Evolutionary conservation across 2,797 vertebrate genomes (phyloP).

Genomic region (Neomorphus geoffroyi): DNA sequence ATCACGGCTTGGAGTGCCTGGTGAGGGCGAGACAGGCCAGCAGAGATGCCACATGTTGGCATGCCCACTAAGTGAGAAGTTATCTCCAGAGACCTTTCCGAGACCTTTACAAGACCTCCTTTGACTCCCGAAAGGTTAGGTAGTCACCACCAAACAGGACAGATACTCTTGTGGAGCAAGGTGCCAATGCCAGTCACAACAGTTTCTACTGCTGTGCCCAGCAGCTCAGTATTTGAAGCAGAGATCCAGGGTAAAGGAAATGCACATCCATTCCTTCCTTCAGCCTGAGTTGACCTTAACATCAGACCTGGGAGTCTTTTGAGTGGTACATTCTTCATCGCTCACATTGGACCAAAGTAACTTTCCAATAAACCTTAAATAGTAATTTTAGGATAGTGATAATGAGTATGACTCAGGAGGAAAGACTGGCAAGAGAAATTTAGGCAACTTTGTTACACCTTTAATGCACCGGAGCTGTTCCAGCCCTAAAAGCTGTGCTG

Average conservation of each 20-base stretch:
- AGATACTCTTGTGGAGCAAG: not conserved
- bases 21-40: not conserved
- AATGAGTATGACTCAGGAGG: rapidly evolving
- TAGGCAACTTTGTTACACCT: not conserved
- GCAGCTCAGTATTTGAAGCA: not conserved
- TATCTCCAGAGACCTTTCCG: not conserved
- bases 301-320: not conserved
- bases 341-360: not conserved
- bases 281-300: not conserved
- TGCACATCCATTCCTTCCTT: not conserved
- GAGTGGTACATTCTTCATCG: not conserved
- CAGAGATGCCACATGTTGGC: not conserved
- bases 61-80: rapidly evolving
- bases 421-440: not conserved
- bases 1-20: too few species aligned
- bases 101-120: not conserved
- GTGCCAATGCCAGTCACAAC: not conserved
- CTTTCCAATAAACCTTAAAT: not conserved
- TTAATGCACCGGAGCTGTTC: not conserved
- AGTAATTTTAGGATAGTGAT: not conserved
- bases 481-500: not conserved
- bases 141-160: not conserved
- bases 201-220: too few species aligned
- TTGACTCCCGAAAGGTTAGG: not conserved
- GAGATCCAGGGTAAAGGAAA: not conserved